Evolutionary conservation across 2,888 invertebrate genomes (phyloP), one percentile per base, ranked within the genome.

Genomic region (Nipponacmea schrenckii): DNA sequence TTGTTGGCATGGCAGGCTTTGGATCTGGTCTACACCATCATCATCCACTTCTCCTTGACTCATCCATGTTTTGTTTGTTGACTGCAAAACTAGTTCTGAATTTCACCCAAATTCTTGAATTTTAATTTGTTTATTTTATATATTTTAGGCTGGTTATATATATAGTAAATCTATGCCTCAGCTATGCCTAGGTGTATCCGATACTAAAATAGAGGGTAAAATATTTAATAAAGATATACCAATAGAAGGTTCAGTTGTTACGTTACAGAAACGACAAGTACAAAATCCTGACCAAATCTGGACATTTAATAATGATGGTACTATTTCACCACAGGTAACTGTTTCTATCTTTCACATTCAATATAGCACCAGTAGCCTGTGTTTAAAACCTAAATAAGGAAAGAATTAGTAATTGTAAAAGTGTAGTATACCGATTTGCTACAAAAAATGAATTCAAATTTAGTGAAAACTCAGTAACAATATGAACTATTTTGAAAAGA

Each of bases 241-340:
- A 17, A 76, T 86, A 15, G 79, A 82, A 15, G 88, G 87, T 0
- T 84, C 78, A 73, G 77, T 80, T 45, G 86, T 88, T 44, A 75
- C 77, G 14, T 67, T 88, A 62, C 84, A 86, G 77, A 84, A 86
- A 77, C 84, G 83, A 65, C 80, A 79, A 74, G 67, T 79, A 7
- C 81, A 81, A 26, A 83, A 81, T 67, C 77, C 81, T 10, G 73
- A 77, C 63, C 89, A 89, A 78, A 79, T 81, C 68, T 89, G 89
- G 89, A 76, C 71, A 20, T 88, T 88, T 76, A 83, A 81, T 39
- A 69, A 80, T 7, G 85, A 87, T 72, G 88, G 86, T n/a, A 81
- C 82, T 20, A 83, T 88, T 17, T 79, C 79, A 15, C 78, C 81
- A 63, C 76, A 81, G 80, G 87, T 86, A 74, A 72, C 73, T 5